phyloP scores from a whole-genome alignment of 2,113 vertebrate species.

The Mugil cephalus region DNA sequence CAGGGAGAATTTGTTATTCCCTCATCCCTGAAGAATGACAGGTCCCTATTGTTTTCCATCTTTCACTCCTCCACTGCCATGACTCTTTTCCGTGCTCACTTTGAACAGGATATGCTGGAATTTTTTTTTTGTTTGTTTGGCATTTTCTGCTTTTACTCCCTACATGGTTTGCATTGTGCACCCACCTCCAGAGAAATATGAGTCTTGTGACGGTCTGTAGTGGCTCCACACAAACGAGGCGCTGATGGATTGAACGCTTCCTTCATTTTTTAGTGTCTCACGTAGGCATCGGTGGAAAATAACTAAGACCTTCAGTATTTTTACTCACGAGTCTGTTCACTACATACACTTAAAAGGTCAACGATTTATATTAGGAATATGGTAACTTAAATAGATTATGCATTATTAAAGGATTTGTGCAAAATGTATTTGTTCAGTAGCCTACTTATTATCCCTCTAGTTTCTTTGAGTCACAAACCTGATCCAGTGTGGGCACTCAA shows the following conservation, averaged over 20 bases:
- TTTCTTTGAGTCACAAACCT: too few relatives aligned
- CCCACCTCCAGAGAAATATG: slow-evolving; percentile 22
- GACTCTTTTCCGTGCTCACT: slow-evolving; percentile 68
- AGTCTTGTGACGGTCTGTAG: slow-evolving; percentile 2
- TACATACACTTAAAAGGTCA: too few relatives aligned
- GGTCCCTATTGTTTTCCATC: slow-evolving; percentile 81
- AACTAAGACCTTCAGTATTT: not conserved
- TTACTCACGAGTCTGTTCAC: not conserved
- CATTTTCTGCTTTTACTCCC: slow-evolving; percentile 53
- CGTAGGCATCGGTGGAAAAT: slow-evolving; percentile 2
- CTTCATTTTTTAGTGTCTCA: slow-evolving; percentile 18
- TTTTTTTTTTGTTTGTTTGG: slow-evolving; percentile 40
- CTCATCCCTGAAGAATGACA: slow-evolving; percentile 76
- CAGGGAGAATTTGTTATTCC: slow-evolving; percentile 81
- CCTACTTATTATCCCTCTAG: too few relatives aligned
- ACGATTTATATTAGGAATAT: too few relatives aligned
- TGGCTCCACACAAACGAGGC: slow-evolving; percentile 50
- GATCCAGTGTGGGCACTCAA: too few relatives aligned
- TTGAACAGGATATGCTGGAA: slow-evolving; percentile 66
- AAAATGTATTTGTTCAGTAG: too few relatives aligned
- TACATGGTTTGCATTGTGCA: slow-evolving; percentile 63
- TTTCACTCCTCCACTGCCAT: slow-evolving; percentile 67
- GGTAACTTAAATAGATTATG: too few relatives aligned
- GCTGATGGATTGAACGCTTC: slow-evolving; percentile 25
- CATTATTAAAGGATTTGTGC: too few relatives aligned